phyloP scores from a whole-genome alignment of 2,113 vertebrate genomes.

The Collichthys lucidus region DNA sequence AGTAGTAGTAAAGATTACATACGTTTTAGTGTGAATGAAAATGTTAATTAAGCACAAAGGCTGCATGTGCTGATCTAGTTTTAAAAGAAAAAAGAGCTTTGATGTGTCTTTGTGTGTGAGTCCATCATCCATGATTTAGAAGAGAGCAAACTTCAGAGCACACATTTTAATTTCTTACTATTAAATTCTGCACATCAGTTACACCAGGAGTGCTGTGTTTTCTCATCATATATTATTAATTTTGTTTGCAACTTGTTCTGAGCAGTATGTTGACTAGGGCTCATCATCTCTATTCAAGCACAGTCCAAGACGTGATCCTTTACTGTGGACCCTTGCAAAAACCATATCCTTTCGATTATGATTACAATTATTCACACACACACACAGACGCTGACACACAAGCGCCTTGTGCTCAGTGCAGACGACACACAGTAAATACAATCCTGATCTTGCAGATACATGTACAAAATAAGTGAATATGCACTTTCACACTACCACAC shows the following conservation, averaged over 20 bases:
- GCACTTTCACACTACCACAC: constrained; percentile 3
- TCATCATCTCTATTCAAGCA: constrained; percentile 14
- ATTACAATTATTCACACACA: constrained; percentile 56
- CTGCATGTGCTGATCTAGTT: neutral
- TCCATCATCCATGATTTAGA: neutral
- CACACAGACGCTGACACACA: neutral
- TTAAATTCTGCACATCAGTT: neutral
- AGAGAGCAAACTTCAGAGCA: neutral
- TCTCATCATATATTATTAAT: neutral
- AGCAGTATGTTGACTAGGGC: neutral
- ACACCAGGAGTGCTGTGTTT: neutral
- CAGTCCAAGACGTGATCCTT: constrained; percentile 1
- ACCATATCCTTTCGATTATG: constrained; percentile 56
- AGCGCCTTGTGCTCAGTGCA: neutral
- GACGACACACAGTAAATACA: constrained; percentile 14
- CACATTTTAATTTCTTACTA: neutral
- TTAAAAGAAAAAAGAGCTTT: neutral
- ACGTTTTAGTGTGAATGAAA: constrained; percentile 5
- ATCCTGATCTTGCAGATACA: neutral
- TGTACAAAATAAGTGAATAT: neutral
- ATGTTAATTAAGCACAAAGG: neutral
- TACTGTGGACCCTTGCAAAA: neutral
- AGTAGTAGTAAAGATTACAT: neutral
- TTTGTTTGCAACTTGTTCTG: constrained; percentile 6
- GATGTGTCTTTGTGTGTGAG: neutral